phyloP scores from a whole-genome alignment of 37 sponge, comb jelly and placozoan genomes.

The Tethya wilhelma region DNA sequence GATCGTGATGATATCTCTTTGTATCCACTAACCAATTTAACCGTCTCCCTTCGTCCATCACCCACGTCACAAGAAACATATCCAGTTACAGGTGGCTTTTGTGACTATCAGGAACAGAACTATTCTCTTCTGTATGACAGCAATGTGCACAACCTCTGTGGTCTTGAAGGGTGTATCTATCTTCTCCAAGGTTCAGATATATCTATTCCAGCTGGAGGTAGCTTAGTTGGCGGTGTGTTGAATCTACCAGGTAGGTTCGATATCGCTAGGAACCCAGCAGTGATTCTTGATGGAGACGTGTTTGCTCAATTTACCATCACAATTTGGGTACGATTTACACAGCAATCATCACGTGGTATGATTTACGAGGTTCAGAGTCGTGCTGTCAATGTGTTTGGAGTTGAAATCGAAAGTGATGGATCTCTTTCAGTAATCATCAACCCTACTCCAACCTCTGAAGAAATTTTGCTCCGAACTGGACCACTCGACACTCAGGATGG shows the following conservation, averaged over 20 bases:
- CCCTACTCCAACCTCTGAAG: constrained; percentile 2
- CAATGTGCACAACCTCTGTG: constrained; percentile 50
- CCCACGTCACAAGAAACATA: constrained; percentile 17
- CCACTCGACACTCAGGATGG: constrained; percentile 15
- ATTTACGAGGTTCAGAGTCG: constrained; percentile 26
- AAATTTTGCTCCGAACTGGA: neutral
- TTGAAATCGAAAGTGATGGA: constrained; percentile 8
- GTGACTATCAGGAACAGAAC: constrained; percentile 79
- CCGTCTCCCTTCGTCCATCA: constrained; percentile 23
- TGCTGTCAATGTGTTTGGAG: constrained; percentile 4
- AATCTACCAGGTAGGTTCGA: neutral
- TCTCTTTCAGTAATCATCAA: neutral
- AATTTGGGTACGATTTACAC: constrained; percentile 39
- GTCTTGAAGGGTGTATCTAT: constrained; percentile 28
- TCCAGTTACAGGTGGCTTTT: constrained; percentile 65
- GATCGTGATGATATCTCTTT: constrained; percentile 45
- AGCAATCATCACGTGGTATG: neutral
- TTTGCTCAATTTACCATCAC: constrained; percentile 44
- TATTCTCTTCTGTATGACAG: constrained; percentile 49
- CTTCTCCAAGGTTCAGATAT: constrained; percentile 18
- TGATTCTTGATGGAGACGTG: constrained; percentile 6
- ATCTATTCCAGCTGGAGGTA: constrained; percentile 1
- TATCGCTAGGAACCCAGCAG: constrained; percentile 12
- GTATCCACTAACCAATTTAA: constrained; percentile 18
- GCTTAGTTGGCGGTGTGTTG: neutral